phyloP scores from a whole-genome alignment of 1,140 invertebrate species.

The Telenomus remus region DNA sequence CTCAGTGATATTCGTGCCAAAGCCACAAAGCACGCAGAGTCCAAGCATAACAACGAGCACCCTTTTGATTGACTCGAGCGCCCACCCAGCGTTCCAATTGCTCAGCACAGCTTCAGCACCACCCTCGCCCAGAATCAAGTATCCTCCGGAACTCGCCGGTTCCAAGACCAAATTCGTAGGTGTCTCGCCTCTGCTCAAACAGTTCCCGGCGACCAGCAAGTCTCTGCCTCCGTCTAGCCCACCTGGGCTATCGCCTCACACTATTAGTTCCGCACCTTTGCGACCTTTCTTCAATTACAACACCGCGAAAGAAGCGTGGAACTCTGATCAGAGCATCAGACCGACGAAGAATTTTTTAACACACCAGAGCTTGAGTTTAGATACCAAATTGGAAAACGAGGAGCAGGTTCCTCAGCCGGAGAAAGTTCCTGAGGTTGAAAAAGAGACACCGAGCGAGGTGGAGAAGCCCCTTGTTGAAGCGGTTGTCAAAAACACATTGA shows the following conservation, averaged over 20 bases:
- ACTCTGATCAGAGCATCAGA: constrained; percentile 34
- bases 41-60: constrained; percentile 56
- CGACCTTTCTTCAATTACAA: constrained; percentile 58
- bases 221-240: constrained; percentile 69
- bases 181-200: constrained; percentile 70
- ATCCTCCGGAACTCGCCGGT: constrained; percentile 54
- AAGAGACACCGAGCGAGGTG: not conserved
- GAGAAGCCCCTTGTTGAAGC: not conserved
- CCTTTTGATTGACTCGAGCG: constrained; percentile 51
- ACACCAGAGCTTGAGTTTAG: constrained; percentile 27
- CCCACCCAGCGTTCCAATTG: constrained; percentile 58
- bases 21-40: constrained; percentile 71
- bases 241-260: constrained; percentile 63
- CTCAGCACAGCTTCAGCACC: constrained; percentile 78
- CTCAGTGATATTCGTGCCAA: constrained; percentile 91
- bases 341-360: constrained; percentile 31
- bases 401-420: constrained; percentile 3
- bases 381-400: constrained; percentile 21
- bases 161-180: constrained; percentile 68
- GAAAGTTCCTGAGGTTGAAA: constrained; percentile 7
- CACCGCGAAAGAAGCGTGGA: constrained; percentile 10
- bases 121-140: constrained; percentile 80
- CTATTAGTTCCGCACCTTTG: constrained; percentile 47
- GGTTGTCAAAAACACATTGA: constrained; percentile 21
- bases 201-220: constrained; percentile 68